These are phyloP conservation scores for Melanaphis sacchari DNA, from an alignment of 1,140 invertebrate species.

Conservation along the genomic window DNA sequence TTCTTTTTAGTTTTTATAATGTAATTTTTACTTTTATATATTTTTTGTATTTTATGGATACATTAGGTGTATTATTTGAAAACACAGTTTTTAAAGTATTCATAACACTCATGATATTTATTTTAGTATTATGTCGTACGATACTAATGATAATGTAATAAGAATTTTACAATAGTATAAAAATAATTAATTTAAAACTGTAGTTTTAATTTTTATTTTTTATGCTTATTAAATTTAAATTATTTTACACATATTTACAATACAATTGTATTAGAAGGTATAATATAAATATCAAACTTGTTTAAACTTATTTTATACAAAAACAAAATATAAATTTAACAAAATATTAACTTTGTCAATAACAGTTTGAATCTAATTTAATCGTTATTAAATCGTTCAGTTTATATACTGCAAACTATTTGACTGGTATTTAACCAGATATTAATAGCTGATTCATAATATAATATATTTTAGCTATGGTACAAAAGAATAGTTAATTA, in stretches of 20 bases:
- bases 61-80: neutral
- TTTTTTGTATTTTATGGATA: neutral
- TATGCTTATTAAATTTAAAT: neutral
- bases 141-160: neutral
- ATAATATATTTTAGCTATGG: neutral
- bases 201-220: neutral
- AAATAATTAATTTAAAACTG: neutral
- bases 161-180: neutral
- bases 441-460: neutral
- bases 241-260: neutral
- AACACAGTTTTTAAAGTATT: neutral
- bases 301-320: neutral
- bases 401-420: neutral
- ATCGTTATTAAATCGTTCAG: conserved; percentile 10
- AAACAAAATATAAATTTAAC: neutral
- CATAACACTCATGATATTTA: neutral
- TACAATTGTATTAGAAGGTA: too few relatives aligned
- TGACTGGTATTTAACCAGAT: neutral
- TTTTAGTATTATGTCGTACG: neutral
- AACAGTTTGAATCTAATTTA: neutral
- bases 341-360: neutral
- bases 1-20: neutral
- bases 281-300: neutral
- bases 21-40: neutral
- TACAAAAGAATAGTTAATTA: neutral